phyloP scores from a whole-genome alignment of 2,797 vertebrate species.

The Poecilia gillii region DNA sequence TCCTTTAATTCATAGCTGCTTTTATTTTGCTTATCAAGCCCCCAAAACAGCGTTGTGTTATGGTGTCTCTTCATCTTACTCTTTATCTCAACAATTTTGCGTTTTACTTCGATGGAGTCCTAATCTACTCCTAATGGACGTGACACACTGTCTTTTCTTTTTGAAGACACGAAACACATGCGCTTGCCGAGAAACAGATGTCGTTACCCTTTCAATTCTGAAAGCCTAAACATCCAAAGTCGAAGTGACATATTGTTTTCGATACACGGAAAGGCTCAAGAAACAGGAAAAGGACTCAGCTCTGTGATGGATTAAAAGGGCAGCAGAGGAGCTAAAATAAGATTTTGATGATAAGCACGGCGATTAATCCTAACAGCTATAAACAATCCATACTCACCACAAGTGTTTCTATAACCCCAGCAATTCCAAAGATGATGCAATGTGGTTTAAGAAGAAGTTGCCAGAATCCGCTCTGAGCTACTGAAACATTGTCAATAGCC shows the following conservation, averaged over 20 bases:
- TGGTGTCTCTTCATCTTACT: slow-evolving; percentile 31
- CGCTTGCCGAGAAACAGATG: slow-evolving; percentile 58
- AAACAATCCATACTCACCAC: not conserved
- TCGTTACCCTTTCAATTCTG: slow-evolving; percentile 33
- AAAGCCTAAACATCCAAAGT: slow-evolving; percentile 23
- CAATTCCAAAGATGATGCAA: not conserved
- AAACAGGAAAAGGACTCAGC: slow-evolving; percentile 10
- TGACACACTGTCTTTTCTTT: slow-evolving; percentile 29
- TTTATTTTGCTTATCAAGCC: slow-evolving; percentile 10
- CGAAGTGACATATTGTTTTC: slow-evolving; percentile 21
- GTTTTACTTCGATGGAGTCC: slow-evolving; percentile 43
- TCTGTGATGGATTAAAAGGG: slow-evolving; percentile 10
- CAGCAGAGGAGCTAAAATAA: slow-evolving; percentile 4
- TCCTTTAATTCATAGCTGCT: not conserved
- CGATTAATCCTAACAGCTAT: slow-evolving; percentile 6
- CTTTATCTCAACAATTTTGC: slow-evolving; percentile 39
- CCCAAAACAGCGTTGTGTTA: slow-evolving; percentile 23
- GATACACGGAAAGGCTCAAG: slow-evolving; percentile 27
- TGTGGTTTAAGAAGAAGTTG: slow-evolving; percentile 8
- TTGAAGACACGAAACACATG: slow-evolving; percentile 62
- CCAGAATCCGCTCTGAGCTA: not conserved
- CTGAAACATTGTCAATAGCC: slow-evolving; percentile 6
- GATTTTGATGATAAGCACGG: slow-evolving; percentile 26
- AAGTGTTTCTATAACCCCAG: not conserved
- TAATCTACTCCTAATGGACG: slow-evolving; percentile 56